These are phyloP conservation scores for Drosophila yooni DNA, from an alignment of 2,888 invertebrate species.

Conservation along the genomic window DNA sequence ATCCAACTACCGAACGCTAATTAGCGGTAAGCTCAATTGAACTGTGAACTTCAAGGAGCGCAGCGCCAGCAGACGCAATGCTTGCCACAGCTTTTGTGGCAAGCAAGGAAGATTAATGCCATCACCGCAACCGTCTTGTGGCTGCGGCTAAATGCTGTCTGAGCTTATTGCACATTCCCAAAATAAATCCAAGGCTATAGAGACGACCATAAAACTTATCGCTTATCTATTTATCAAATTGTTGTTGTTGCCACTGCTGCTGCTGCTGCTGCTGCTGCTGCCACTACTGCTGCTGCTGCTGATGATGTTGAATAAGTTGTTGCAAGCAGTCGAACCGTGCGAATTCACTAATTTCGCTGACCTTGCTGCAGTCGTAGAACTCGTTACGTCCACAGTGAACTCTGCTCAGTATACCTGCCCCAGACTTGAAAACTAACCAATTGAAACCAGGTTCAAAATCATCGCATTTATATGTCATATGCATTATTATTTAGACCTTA, in stretches of 20 bases:
- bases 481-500: background rate
- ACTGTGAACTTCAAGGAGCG: slow-evolving; percentile 68
- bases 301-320: slow-evolving; percentile 33
- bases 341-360: slow-evolving; percentile 28
- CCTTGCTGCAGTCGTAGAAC: slow-evolving; percentile 42
- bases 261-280: too few relatives aligned
- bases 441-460: background rate
- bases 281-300: slow-evolving; percentile 23
- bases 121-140: slow-evolving; percentile 22
- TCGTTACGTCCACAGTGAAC: slow-evolving; percentile 22
- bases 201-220: slow-evolving; percentile 54
- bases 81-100: slow-evolving; percentile 27
- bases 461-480: background rate
- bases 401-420: too few relatives aligned
- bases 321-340: slow-evolving; percentile 34
- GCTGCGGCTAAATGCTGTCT: slow-evolving; percentile 39
- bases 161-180: slow-evolving; percentile 28
- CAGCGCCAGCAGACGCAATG: background rate
- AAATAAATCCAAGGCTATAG: slow-evolving; percentile 40
- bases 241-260: slow-evolving; percentile 16
- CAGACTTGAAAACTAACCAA: background rate
- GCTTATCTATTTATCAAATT: slow-evolving; percentile 70
- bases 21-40: slow-evolving; percentile 75
- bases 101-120: slow-evolving; percentile 49
- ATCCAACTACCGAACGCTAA: slow-evolving; percentile 41